A percentile compares a stretch with the other conserved stretches of the same genome.
Evolutionary conservation across 2,113 vertebrate genomes (phyloP).

Genomic region (Parus major): DNA sequence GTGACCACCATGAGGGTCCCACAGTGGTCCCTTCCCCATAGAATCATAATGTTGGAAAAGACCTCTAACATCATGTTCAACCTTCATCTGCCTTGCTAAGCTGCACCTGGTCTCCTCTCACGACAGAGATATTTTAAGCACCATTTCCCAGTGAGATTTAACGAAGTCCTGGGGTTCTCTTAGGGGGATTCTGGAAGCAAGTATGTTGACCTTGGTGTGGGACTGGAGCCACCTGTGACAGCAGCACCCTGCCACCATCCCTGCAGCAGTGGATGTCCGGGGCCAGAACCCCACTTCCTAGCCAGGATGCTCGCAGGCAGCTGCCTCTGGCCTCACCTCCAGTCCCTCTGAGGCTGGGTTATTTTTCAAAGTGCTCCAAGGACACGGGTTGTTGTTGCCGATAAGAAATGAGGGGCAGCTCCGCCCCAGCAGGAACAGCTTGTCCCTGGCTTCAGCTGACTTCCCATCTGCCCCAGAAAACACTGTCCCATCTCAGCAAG

Average conservation of each 20-base stretch:
- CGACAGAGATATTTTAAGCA: neutral
- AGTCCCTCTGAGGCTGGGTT: neutral
- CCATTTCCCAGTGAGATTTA: neutral
- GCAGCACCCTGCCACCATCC: neutral
- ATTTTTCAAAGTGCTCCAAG: conserved; percentile 17
- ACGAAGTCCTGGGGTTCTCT: neutral
- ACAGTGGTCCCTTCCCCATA: neutral
- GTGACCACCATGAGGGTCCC: neutral
- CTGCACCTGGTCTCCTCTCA: neutral
- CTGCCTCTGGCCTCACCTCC: neutral
- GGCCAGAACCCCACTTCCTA: neutral
- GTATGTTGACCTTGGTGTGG: rapidly evolving
- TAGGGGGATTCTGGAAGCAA: neutral
- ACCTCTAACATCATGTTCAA: neutral
- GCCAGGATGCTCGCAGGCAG: neutral
- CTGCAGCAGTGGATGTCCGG: neutral
- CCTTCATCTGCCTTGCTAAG: neutral
- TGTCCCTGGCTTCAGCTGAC: neutral
- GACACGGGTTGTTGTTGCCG: conserved; percentile 1
- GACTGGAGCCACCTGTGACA: neutral
- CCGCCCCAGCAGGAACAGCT: conserved; percentile 21
- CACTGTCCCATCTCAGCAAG: neutral
- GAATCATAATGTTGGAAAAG: neutral
- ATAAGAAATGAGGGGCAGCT: conserved; percentile 33
- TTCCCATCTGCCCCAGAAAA: neutral